phyloP scores from a whole-genome alignment of 2,888 invertebrate species.

The Nowickia ferox region DNA sequence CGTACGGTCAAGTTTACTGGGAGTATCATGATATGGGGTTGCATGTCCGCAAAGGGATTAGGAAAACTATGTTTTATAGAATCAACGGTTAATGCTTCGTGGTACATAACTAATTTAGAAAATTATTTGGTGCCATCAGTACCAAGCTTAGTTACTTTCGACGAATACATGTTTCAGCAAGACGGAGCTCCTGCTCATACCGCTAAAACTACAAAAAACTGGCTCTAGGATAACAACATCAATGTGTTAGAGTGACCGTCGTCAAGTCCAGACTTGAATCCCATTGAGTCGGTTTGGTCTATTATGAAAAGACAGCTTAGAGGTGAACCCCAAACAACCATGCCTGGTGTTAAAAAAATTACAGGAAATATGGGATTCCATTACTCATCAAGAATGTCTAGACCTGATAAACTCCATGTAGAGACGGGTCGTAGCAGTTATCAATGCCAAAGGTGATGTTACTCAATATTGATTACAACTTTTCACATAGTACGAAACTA shows the following conservation, averaged over 20 bases:
- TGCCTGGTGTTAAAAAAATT: background rate
- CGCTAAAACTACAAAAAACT: slow-evolving; percentile 13
- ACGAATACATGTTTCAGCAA: slow-evolving; percentile 13
- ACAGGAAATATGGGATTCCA: background rate
- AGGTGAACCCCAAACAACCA: background rate
- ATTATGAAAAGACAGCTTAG: background rate
- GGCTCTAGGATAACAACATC: background rate
- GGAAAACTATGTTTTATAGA: slow-evolving; percentile 19
- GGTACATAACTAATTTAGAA: slow-evolving; percentile 17
- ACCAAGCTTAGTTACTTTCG: background rate
- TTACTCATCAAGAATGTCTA: background rate
- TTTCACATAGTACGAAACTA: no score
- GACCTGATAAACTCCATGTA: background rate
- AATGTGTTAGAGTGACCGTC: slow-evolving; percentile 9
- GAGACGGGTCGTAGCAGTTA: background rate
- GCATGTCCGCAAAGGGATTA: slow-evolving; percentile 19
- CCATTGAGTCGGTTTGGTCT: background rate
- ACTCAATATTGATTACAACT: background rate
- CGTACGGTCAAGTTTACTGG: slow-evolving; percentile 19
- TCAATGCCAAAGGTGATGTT: slow-evolving; percentile 2
- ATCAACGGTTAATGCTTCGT: background rate
- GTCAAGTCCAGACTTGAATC: slow-evolving; percentile 12
- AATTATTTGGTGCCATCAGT: background rate
- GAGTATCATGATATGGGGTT: slow-evolving; percentile 22
- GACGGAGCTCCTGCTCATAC: slow-evolving; percentile 2